Evolutionary conservation across 2,888 invertebrate species (phyloP), one percentile per base, ranked within the genome.

Genomic region (Falcaria lacertinaria): DNA sequence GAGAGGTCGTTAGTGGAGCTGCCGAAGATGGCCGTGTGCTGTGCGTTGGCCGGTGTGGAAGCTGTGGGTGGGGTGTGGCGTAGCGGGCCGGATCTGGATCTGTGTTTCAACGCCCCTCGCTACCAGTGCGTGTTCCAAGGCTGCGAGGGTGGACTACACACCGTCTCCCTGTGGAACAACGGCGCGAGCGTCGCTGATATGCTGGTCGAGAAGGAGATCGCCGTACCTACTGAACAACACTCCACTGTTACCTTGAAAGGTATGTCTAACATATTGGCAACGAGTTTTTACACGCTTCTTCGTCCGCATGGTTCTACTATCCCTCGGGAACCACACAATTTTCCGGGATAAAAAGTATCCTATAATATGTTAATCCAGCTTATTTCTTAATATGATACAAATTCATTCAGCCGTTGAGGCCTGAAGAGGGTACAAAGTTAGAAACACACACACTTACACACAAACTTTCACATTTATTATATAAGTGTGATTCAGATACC

Each of bases 21-120:
- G 15, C 94, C 95, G 0, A 91, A 91, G 41, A 93, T 95, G 90
- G 94, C 94, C 0, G 80, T 95, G 0, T 90, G 91, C 40, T 95
- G 96, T 65, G 86, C 91, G 0, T 77, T 96, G 40, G 79, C 89
- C 28, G 91, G 92, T 28, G 89, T 95, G 1, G 71, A 86, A 15
- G 92, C 94, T 0, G 78, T 80, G 34, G 91, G 89, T 4, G 90
- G 90, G 0, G 82, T 76, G 45, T 94, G 94, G 94, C 85, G 90
- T 7, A 83, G 90, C 25, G 72, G 90, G 22, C 72, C 85, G 1
- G 83, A 81, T 34, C 89, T 92, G 41, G 90, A 91, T 47, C 73
- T 86, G n/a, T 92, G 91, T 60, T 94, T 94, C 64, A 90, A 91
- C 56, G 90, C 89, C 22, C 91, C 92, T 1, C 74, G 83, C 0